These are phyloP conservation scores for Himalopsyche phryganea DNA, from an alignment of 1,140 invertebrate genomes.

Conservation along the genomic window DNA sequence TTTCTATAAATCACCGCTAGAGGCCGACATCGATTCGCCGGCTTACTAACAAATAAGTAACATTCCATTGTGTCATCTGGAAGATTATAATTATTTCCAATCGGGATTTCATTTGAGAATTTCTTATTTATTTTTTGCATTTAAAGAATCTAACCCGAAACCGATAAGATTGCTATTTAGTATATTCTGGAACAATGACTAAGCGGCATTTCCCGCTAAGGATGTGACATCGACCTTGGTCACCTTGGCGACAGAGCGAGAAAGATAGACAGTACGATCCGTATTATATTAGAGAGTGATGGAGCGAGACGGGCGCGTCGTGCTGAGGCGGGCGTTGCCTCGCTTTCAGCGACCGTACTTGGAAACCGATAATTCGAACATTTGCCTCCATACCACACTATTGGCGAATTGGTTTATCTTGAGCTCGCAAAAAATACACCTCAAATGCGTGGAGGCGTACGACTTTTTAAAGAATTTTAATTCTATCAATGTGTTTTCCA, in stretches of 20 bases:
- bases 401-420: background rate
- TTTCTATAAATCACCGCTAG: no score
- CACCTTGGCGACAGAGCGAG: slow-evolving; percentile 33
- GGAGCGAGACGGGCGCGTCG: slow-evolving; percentile 8
- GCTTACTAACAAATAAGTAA: no score
- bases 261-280: background rate
- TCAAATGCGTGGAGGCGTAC: no score
- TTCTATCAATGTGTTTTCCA: no score
- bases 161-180: background rate
- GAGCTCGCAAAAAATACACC: no score
- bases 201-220: slow-evolving; percentile 32
- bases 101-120: no score
- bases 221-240: slow-evolving; percentile 35
- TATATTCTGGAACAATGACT: slow-evolving; percentile 26
- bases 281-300: slow-evolving; percentile 10
- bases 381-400: slow-evolving; percentile 3
- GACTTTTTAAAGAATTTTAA: no score
- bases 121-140: no score
- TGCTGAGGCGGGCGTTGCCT: slow-evolving; percentile 19
- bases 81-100: no score
- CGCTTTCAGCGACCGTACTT: slow-evolving; percentile 14
- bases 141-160: no score
- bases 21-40: no score
- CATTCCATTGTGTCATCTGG: no score
- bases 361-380: slow-evolving; percentile 22